phyloP scores from a whole-genome alignment of 2,113 vertebrate genomes.

The Pavo muticus region DNA sequence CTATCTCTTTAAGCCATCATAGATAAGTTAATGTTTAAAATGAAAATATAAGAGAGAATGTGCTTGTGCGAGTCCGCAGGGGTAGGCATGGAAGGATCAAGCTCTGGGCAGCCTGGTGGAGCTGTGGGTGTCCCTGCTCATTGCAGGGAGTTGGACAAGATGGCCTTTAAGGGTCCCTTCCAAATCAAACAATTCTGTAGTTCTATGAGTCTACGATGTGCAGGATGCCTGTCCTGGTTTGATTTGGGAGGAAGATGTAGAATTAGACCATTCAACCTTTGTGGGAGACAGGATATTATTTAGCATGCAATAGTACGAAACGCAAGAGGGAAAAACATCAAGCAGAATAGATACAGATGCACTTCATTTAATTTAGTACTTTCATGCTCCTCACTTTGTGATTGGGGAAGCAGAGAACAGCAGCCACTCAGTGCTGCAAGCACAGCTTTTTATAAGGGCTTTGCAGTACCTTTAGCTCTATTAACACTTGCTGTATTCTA shows the following conservation, averaged over 20 bases:
- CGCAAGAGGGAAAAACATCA: neutral
- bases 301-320: neutral
- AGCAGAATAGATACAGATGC: slow-evolving; percentile 14
- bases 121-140: no score
- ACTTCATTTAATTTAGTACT: slow-evolving; percentile 53
- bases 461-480: slow-evolving; percentile 60
- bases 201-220: no score
- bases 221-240: neutral
- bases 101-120: no score
- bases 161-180: no score
- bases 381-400: neutral
- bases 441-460: slow-evolving; percentile 60
- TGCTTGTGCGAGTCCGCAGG: neutral
- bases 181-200: no score
- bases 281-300: neutral
- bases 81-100: neutral
- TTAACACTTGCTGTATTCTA: slow-evolving; percentile 63
- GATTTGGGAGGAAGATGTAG: neutral
- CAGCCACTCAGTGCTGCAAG: slow-evolving; percentile 45
- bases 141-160: no score
- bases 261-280: neutral
- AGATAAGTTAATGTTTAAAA: neutral
- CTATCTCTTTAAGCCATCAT: neutral
- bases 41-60: neutral
- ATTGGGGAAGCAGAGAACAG: slow-evolving; percentile 4